phyloP scores from a whole-genome alignment of 2,113 vertebrate species.

The Brachirus orientalis region DNA sequence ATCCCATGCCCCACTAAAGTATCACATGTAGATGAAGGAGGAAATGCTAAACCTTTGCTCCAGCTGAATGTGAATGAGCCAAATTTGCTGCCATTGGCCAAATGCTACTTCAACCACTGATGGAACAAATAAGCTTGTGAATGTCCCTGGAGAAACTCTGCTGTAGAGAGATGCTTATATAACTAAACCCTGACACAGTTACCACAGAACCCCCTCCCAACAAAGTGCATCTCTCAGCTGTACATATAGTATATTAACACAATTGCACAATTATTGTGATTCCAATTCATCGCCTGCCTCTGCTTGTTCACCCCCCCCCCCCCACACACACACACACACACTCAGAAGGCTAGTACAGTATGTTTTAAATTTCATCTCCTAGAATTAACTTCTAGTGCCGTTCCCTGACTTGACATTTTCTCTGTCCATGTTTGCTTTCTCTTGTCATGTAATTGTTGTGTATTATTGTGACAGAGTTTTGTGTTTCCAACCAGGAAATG shows the following conservation, averaged over 20 bases:
- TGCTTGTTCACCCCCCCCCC: conserved; percentile 40
- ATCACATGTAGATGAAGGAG: too few species aligned
- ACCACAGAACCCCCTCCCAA: conserved; percentile 2
- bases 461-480: conserved; percentile 29
- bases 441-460: conserved; percentile 27
- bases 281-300: conserved; percentile 29
- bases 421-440: conserved; percentile 29
- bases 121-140: not conserved
- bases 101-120: not conserved
- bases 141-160: conserved; percentile 1
- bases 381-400: conserved; percentile 45
- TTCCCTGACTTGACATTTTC: conserved; percentile 50
- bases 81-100: not conserved
- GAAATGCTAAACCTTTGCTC: not conserved
- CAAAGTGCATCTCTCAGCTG: conserved; percentile 32
- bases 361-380: conserved; percentile 34
- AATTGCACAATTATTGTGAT: conserved; percentile 61
- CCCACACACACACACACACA: too few species aligned
- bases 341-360: conserved; percentile 49
- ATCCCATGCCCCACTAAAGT: too few species aligned
- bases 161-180: conserved; percentile 17
- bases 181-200: conserved; percentile 14
- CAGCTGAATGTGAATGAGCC: not conserved
- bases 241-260: conserved; percentile 43
- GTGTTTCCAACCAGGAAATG: too few species aligned